Percentiles rank a stretch among this genome's conserved stretches.
These are phyloP conservation scores for Myzus persicae DNA, from an alignment of 1,140 invertebrate species.

Conservation along the genomic window DNA sequence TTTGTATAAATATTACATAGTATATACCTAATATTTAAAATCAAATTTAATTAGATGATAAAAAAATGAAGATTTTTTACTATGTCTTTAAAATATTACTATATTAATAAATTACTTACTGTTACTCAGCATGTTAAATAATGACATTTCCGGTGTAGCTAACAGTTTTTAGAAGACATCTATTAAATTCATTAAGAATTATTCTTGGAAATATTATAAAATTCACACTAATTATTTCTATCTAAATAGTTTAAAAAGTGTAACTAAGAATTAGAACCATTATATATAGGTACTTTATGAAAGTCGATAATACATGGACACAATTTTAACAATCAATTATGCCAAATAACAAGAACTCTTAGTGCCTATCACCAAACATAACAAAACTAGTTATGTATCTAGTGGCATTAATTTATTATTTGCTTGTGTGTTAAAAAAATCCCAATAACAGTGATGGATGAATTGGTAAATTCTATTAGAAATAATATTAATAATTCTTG, in stretches of 20 bases:
- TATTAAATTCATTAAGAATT: neutral
- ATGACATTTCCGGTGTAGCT: neutral
- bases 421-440: neutral
- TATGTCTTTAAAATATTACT: neutral
- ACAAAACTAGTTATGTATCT: neutral
- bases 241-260: neutral
- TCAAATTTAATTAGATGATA: neutral
- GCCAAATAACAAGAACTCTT: constrained; percentile 14
- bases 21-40: neutral
- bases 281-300: neutral
- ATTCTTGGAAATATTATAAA: neutral
- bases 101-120: neutral
- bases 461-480: neutral
- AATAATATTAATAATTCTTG: neutral
- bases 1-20: too few species aligned
- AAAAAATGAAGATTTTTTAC: neutral
- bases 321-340: neutral
- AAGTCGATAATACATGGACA: neutral
- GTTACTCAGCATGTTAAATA: neutral
- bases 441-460: neutral
- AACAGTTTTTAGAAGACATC: neutral
- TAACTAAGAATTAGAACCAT: neutral
- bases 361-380: constrained; percentile 25
- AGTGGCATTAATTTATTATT: constrained; percentile 1
- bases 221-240: neutral